Evolutionary conservation across 2,113 vertebrate genomes (phyloP).

Genomic region (Amphilophus citrinellus): DNA sequence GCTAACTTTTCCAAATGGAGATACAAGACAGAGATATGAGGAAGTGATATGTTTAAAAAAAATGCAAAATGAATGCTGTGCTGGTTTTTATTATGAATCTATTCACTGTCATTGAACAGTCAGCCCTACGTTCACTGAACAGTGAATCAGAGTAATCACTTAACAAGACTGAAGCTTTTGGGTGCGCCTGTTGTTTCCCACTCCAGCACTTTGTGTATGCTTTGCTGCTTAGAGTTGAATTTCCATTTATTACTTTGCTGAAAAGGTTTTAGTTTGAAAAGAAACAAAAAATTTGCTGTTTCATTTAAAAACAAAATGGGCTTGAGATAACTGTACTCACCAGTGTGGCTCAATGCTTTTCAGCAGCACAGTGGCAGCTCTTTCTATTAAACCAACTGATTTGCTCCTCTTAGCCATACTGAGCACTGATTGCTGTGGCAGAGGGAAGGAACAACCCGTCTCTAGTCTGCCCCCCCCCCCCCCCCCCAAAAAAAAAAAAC

Average conservation of each 20-base stretch:
- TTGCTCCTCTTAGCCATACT: constrained; percentile 20
- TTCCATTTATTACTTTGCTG: background rate
- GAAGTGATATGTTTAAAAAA: background rate
- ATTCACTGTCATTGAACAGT: background rate
- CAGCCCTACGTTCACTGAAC: background rate
- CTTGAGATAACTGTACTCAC: background rate
- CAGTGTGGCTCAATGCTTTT: constrained; percentile 27
- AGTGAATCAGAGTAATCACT: background rate
- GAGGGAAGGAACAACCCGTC: constrained; percentile 2
- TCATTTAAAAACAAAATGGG: background rate
- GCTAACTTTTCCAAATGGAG: background rate
- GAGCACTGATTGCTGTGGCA: constrained; percentile 22
- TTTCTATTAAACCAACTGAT: constrained; percentile 29
- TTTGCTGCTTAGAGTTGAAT: background rate
- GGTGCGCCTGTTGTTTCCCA: background rate
- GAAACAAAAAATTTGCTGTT: background rate
- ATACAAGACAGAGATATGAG: background rate
- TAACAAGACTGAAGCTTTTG: background rate
- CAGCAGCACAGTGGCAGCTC: constrained; percentile 19
- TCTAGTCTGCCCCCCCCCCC: background rate
- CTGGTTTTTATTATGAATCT: background rate
- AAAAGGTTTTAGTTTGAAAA: background rate
- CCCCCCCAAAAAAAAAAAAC: background rate
- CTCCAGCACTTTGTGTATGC: background rate
- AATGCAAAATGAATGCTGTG: background rate